Evolutionary conservation across 2,888 invertebrate species (phyloP).

Genomic region (Platycnemis pennipes): DNA sequence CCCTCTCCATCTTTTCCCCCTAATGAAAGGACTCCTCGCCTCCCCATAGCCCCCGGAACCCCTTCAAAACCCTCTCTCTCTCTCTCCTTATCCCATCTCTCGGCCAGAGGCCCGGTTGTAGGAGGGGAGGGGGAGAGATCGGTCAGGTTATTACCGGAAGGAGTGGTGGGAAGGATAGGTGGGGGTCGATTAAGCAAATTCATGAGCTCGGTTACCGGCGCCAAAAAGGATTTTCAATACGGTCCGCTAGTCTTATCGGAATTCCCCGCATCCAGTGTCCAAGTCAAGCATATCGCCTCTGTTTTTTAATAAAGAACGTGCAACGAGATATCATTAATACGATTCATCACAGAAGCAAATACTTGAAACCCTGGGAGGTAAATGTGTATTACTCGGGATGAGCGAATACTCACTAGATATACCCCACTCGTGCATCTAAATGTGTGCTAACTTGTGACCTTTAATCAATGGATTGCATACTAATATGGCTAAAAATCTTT

Average conservation of each 20-base stretch:
- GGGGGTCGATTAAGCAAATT: slow-evolving; percentile 8
- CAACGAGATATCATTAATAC: no score
- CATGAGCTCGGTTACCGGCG: slow-evolving; percentile 10
- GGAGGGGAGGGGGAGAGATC: not conserved
- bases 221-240: not conserved
- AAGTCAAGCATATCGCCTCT: no score
- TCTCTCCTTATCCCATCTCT: not conserved
- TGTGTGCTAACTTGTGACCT: no score
- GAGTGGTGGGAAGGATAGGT: not conserved
- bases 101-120: not conserved
- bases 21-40: not conserved
- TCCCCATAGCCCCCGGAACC: not conserved
- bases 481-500: no score
- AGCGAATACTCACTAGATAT: no score
- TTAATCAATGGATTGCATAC: no score
- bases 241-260: not conserved
- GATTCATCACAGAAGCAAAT: no score
- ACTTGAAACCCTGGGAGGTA: no score
- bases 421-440: no score
- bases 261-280: no score
- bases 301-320: not conserved
- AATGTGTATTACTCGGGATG: no score
- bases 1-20: not conserved
- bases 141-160: not conserved
- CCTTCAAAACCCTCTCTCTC: no score